Conservation (phyloP, 2,113 vertebrate species). For the Salvelinus sp. region DNA sequence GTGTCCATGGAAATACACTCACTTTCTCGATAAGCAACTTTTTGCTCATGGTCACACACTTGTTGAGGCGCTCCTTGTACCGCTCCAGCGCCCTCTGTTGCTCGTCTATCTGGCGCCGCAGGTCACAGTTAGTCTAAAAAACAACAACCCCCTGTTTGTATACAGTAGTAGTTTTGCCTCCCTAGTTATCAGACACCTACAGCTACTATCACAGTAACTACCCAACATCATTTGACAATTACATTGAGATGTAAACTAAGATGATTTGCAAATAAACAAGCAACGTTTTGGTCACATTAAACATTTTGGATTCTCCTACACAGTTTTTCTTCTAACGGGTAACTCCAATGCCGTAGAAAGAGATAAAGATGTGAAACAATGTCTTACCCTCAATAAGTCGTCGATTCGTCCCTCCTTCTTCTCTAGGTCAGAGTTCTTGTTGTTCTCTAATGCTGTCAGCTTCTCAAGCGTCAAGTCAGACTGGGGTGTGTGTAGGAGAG, state of each 20-base stretch:
- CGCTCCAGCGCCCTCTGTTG: conserved; percentile 95
- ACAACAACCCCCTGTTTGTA: too few species aligned
- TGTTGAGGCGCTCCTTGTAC: conserved; percentile 92
- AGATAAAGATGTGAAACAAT: too few species aligned
- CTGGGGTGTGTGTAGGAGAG: conserved; percentile 57
- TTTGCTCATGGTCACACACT: conserved; percentile 97
- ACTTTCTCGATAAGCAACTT: conserved; percentile 97
- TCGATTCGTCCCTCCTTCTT: conserved; percentile 97
- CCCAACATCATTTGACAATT: too few species aligned
- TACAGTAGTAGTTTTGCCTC: too few species aligned
- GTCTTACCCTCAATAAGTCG: conserved; percentile 90
- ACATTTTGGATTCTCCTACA: too few species aligned
- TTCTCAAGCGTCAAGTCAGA: conserved; percentile 95
- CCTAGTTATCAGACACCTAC: too few species aligned
- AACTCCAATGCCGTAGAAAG: too few species aligned
- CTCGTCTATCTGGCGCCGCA: conserved; percentile 91
- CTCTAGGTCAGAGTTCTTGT: conserved; percentile 93
- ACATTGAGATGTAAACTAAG: too few species aligned
- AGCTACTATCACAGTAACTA: too few species aligned
- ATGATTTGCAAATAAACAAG: neutral
- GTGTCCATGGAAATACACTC: conserved; percentile 22
- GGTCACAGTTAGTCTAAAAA: conserved; percentile 77
- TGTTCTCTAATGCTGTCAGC: conserved; percentile 91
- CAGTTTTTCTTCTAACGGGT: too few species aligned
- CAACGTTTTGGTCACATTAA: too few species aligned